phyloP scores from a whole-genome alignment of 1,140 invertebrate species.

The Drosophila sproati region DNA sequence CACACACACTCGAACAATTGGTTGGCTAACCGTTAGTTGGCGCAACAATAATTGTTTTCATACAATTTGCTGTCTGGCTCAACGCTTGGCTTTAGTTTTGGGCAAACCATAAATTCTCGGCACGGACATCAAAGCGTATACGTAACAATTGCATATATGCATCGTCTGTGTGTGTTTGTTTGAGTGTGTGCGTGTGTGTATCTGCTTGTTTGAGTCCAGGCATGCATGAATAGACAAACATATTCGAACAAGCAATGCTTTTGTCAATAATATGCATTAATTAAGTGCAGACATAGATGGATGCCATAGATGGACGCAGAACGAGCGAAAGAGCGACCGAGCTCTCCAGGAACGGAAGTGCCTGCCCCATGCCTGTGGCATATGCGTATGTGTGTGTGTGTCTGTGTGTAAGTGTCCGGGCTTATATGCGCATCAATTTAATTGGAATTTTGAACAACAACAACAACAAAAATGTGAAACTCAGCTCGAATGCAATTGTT shows the following conservation, averaged over 20 bases:
- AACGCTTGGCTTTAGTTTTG: slow-evolving; percentile 63
- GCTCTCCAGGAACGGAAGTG: slow-evolving; percentile 5
- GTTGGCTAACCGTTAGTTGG: slow-evolving; percentile 60
- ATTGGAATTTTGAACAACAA: slow-evolving; percentile 36
- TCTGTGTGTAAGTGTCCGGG: background rate
- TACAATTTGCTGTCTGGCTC: slow-evolving; percentile 63
- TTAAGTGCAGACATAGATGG: slow-evolving; percentile 74
- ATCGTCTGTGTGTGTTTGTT: slow-evolving; percentile 4
- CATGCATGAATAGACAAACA: slow-evolving; percentile 80
- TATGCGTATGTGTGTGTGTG: slow-evolving; percentile 9
- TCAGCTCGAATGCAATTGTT: slow-evolving; percentile 46
- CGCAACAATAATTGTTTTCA: slow-evolving; percentile 76
- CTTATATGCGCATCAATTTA: slow-evolving; percentile 41
- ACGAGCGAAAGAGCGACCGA: background rate
- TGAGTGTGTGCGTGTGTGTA: slow-evolving; percentile 18
- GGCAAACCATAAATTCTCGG: slow-evolving; percentile 70
- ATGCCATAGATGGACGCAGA: background rate
- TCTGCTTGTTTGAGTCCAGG: slow-evolving; percentile 41
- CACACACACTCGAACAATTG: slow-evolving; percentile 12
- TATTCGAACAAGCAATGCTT: slow-evolving; percentile 57
- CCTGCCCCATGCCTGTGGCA: slow-evolving; percentile 17
- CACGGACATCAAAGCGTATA: slow-evolving; percentile 69
- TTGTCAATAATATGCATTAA: slow-evolving; percentile 83
- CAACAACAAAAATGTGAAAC: slow-evolving; percentile 49
- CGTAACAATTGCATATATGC: slow-evolving; percentile 42